Conservation (phyloP, 2,888 invertebrate genomes). For the Caenorhabditis sp. region DNA sequence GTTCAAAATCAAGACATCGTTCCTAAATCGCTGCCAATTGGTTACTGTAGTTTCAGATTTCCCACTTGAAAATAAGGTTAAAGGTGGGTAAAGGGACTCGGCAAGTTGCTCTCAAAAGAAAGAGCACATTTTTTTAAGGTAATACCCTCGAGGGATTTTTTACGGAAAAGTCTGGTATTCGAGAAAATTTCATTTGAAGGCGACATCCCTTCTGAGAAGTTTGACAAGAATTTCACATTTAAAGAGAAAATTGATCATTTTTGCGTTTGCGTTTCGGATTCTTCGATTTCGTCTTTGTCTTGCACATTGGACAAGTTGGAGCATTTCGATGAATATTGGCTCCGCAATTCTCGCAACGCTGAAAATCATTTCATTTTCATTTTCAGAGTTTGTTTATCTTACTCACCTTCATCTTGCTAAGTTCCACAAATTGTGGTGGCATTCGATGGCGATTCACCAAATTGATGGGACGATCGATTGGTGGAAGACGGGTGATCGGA, state of each 20-base stretch:
- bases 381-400: conserved; percentile 28
- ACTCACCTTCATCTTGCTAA: conserved; percentile 40
- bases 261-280: conserved; percentile 41
- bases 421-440: conserved; percentile 38
- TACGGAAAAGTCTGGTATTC: too few relatives aligned
- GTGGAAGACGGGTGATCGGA: conserved; percentile 1
- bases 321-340: conserved; percentile 83
- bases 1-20: too few relatives aligned
- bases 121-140: too few relatives aligned
- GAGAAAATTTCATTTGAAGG: too few relatives aligned
- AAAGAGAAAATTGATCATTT: not conserved
- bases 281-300: conserved; percentile 49
- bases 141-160: too few relatives aligned
- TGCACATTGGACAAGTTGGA: conserved; percentile 95
- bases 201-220: too few relatives aligned
- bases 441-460: conserved; percentile 32
- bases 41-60: too few relatives aligned
- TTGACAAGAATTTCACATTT: not conserved
- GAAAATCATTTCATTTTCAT: conserved; percentile 20
- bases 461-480: conserved; percentile 4
- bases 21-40: too few relatives aligned
- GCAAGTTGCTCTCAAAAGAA: too few relatives aligned
- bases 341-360: conserved; percentile 74
- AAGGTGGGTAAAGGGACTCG: too few relatives aligned
- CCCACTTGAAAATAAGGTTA: too few relatives aligned